Evolutionary conservation across 2,113 vertebrate genomes (phyloP).

Genomic region (Sylvilagus bachmani): DNA sequence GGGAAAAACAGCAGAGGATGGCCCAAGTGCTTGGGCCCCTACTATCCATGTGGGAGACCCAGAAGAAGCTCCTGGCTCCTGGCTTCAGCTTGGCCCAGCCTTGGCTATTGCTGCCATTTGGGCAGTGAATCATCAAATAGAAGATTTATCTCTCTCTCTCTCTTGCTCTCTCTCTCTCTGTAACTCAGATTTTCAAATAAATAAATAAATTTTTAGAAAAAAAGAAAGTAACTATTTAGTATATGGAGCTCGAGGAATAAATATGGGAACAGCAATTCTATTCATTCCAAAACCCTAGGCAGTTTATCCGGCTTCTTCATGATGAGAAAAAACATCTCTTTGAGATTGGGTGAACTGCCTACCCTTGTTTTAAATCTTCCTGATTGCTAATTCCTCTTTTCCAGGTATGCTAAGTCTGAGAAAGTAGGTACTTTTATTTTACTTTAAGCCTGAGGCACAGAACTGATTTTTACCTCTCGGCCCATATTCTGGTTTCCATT

Average conservation of each 20-base stretch:
- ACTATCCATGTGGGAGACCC: too few relatives aligned
- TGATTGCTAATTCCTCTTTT: background rate
- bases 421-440: background rate
- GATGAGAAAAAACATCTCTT: background rate
- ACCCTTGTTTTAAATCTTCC: background rate
- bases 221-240: background rate
- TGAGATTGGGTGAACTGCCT: background rate
- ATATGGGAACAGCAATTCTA: background rate
- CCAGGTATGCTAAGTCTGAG: background rate
- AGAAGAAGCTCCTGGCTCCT: too few relatives aligned
- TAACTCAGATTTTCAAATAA: too few relatives aligned
- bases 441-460: background rate
- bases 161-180: too few relatives aligned
- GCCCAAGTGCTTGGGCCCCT: too few relatives aligned
- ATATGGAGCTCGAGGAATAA: background rate
- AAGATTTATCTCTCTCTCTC: too few relatives aligned
- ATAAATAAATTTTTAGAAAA: too few relatives aligned
- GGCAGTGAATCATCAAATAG: too few relatives aligned
- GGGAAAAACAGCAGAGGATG: too few relatives aligned
- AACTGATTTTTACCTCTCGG: background rate
- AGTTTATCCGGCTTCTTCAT: background rate
- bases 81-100: too few relatives aligned
- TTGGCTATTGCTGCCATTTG: too few relatives aligned
- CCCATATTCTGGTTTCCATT: background rate
- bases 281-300: background rate